Evolutionary conservation across 2,888 invertebrate genomes (phyloP).

Genomic region (Tryphoninae sp.): DNA sequence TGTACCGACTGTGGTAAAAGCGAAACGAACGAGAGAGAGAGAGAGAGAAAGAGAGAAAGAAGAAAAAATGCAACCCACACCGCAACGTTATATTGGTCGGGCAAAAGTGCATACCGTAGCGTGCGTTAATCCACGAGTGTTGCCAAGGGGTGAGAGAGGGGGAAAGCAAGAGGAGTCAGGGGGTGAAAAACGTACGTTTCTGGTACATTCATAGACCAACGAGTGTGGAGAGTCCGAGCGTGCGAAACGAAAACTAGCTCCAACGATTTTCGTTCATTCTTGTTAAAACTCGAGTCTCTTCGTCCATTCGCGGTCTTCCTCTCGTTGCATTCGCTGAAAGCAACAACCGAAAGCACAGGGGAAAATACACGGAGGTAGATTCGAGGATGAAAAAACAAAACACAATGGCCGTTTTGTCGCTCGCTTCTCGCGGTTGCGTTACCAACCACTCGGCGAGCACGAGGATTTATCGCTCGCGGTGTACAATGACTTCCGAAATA

Average conservation of each 20-base stretch:
- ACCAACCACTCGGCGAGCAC: slow-evolving; percentile 1
- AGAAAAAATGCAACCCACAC: slow-evolving; percentile 35
- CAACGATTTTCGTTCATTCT: slow-evolving; percentile 11
- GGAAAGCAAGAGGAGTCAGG: not conserved
- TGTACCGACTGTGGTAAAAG: slow-evolving; percentile 18
- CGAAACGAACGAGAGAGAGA: slow-evolving; percentile 8
- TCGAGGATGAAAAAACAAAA: slow-evolving; percentile 32
- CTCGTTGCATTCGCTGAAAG: slow-evolving; percentile 38
- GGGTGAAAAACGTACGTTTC: slow-evolving; percentile 49
- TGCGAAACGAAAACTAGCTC: slow-evolving; percentile 44
- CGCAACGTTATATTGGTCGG: slow-evolving; percentile 43
- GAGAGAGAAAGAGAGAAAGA: not conserved
- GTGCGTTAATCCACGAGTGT: slow-evolving; percentile 63
- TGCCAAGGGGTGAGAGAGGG: slow-evolving; percentile 12
- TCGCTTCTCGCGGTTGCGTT: slow-evolving; percentile 2
- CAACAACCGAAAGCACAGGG: slow-evolving; percentile 1
- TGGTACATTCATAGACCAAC: slow-evolving; percentile 1
- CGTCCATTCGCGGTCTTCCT: slow-evolving; percentile 22
- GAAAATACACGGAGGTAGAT: not conserved
- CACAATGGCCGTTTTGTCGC: slow-evolving; percentile 65
- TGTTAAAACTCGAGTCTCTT: slow-evolving; percentile 8
- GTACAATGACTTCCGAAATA: slow-evolving; percentile 66
- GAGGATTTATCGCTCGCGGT: slow-evolving; percentile 62
- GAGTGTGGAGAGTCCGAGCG: slow-evolving; percentile 43
- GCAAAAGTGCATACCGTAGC: slow-evolving; percentile 59